phyloP scores from a whole-genome alignment of 2,888 invertebrate species.

The Cheilosia scutellata region DNA sequence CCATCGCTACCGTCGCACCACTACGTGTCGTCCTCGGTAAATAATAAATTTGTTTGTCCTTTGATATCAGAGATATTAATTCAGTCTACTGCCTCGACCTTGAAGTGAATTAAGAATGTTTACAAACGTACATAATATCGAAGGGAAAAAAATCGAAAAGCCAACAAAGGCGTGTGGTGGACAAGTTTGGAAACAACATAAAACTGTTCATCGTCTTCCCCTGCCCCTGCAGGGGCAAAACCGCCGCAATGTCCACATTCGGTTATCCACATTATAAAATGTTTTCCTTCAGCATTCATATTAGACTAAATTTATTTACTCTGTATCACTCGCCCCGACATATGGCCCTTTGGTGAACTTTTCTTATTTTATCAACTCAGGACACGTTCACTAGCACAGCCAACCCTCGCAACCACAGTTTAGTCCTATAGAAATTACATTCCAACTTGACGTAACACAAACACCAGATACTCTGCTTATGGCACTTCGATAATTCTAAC shows the following conservation, averaged over 20 bases:
- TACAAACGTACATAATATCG: neutral
- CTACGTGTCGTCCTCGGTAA: slow-evolving; percentile 1
- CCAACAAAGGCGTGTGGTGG: neutral
- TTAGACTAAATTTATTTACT: slow-evolving; percentile 66
- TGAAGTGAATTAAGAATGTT: slow-evolving; percentile 10
- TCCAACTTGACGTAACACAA: slow-evolving; percentile 39
- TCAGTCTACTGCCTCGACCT: slow-evolving; percentile 38
- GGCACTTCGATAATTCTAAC: neutral
- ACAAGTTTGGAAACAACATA: slow-evolving; percentile 14
- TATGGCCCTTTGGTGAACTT: slow-evolving; percentile 15
- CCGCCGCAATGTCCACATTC: slow-evolving; percentile 27
- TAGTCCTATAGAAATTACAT: slow-evolving; percentile 44
- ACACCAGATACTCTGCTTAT: slow-evolving; percentile 42
- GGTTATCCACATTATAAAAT: slow-evolving; percentile 41
- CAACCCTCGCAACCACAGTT: slow-evolving; percentile 45
- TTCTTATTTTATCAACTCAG: slow-evolving; percentile 50
- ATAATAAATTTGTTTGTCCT: slow-evolving; percentile 30
- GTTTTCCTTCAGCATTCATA: slow-evolving; percentile 43
- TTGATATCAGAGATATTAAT: slow-evolving; percentile 48
- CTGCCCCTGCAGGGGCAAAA: neutral
- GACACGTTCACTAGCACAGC: slow-evolving; percentile 59
- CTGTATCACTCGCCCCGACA: slow-evolving; percentile 10
- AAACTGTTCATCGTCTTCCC: slow-evolving; percentile 40
- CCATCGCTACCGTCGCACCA: neutral
- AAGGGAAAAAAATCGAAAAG: neutral